These are phyloP conservation scores for Parambassis ranga DNA, from an alignment of 2,797 vertebrate species.

Conservation along the genomic window DNA sequence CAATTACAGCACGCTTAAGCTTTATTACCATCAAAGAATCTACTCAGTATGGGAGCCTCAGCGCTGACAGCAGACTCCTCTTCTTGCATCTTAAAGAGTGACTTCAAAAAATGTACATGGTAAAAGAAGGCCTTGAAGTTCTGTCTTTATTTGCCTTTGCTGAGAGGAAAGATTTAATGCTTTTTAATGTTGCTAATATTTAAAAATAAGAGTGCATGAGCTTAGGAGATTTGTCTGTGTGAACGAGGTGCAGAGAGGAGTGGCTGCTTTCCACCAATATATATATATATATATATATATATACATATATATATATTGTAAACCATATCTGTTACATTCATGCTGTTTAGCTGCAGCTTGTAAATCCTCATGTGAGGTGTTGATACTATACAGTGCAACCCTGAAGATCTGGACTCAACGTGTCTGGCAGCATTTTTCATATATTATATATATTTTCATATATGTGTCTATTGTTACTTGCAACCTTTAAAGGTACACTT, in stretches of 20 bases:
- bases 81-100: constrained; percentile 36
- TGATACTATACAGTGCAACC: too few relatives aligned
- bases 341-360: neutral
- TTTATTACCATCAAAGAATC: constrained; percentile 41
- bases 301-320: constrained; percentile 8
- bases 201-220: neutral
- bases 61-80: constrained; percentile 5
- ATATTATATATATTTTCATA: too few relatives aligned
- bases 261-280: constrained; percentile 23
- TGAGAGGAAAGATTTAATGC: neutral
- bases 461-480: too few relatives aligned
- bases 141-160: neutral
- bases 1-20: constrained; percentile 42
- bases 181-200: neutral
- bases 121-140: constrained; percentile 2
- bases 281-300: constrained; percentile 8
- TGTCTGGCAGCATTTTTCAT: too few relatives aligned
- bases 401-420: too few relatives aligned
- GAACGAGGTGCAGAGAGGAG: constrained; percentile 11
- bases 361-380: too few relatives aligned
- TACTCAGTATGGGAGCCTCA: constrained; percentile 38
- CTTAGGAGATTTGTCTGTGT: neutral
- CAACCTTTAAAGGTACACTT: too few relatives aligned
- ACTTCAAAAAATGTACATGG: constrained; percentile 2
- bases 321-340: constrained; percentile 9